A percentile compares a stretch with the other conserved stretches of the same genome.
phyloP scores from a whole-genome alignment of 2,888 invertebrate species.

The Meiosimyza decipiens region DNA sequence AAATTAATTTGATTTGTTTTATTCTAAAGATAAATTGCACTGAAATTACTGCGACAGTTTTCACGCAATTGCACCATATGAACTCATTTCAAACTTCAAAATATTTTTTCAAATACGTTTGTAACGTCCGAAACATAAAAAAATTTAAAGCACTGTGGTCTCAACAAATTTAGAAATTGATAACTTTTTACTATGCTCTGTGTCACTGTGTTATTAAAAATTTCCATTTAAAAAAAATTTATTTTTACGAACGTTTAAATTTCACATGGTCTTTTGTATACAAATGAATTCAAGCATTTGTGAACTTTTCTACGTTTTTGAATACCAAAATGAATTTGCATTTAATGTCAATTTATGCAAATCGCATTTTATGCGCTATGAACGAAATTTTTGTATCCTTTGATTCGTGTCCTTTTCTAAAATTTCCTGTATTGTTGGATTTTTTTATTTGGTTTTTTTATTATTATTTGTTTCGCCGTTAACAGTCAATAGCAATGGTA shows the following conservation, averaged over 20 bases:
- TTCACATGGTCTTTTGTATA: slow-evolving; percentile 1
- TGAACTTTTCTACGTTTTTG: slow-evolving; percentile 26
- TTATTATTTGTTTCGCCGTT: neutral
- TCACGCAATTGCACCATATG: too few relatives aligned
- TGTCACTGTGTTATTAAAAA: too few relatives aligned
- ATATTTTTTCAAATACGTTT: neutral
- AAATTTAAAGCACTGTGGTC: neutral
- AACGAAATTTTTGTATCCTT: slow-evolving; percentile 32
- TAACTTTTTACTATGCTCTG: too few relatives aligned
- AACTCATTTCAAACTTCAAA: too few relatives aligned
- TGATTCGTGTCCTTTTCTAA: slow-evolving; percentile 11
- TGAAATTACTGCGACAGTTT: too few relatives aligned
- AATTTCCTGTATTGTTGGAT: slow-evolving; percentile 8
- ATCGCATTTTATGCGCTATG: slow-evolving; percentile 49
- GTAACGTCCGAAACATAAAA: neutral
- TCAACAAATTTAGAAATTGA: too few relatives aligned
- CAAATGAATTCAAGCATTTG: slow-evolving; percentile 15
- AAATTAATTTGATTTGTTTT: too few relatives aligned
- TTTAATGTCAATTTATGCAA: slow-evolving; percentile 63
- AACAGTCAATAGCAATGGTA: too few relatives aligned
- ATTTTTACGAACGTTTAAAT: neutral
- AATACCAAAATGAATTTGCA: slow-evolving; percentile 55
- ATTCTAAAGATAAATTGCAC: too few relatives aligned
- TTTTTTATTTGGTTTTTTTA: slow-evolving; percentile 19
- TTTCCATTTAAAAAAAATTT: too few relatives aligned